These are phyloP conservation scores for Schizotus pectinicornis DNA, from an alignment of 2,888 invertebrate species.

Conservation along the genomic window DNA sequence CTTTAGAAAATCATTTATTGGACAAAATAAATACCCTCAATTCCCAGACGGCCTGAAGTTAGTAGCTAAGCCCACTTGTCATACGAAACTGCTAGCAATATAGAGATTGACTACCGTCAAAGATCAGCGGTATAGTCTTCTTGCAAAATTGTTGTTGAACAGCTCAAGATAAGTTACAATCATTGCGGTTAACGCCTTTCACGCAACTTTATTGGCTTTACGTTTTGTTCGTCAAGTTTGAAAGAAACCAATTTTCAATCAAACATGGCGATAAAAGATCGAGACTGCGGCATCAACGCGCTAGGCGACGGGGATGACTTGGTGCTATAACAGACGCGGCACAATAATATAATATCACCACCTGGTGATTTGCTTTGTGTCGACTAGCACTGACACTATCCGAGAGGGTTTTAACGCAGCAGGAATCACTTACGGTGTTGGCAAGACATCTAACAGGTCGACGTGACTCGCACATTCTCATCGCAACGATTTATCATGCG, in stretches of 20 bases:
- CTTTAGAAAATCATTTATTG: too few species aligned
- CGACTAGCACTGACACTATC: conserved; percentile 46
- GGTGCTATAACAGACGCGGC: conserved; percentile 8
- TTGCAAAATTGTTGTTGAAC: too few species aligned
- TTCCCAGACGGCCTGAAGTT: too few species aligned
- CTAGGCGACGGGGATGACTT: conserved; percentile 17
- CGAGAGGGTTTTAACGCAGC: conserved; percentile 33
- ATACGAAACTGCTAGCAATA: too few species aligned
- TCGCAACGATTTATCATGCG: conserved; percentile 35
- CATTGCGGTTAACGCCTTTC: too few species aligned
- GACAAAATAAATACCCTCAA: too few species aligned
- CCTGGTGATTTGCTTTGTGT: conserved; percentile 49
- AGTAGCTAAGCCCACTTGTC: too few species aligned
- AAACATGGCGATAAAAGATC: background rate
- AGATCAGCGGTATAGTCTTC: too few species aligned
- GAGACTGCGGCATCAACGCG: too few species aligned
- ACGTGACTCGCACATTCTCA: conserved; percentile 42
- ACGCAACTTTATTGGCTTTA: too few species aligned
- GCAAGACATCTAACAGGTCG: conserved; percentile 38
- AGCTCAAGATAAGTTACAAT: too few species aligned
- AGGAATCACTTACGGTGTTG: conserved; percentile 38
- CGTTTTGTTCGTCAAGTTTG: background rate
- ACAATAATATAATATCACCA: conserved; percentile 42
- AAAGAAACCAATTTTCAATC: conserved; percentile 16
- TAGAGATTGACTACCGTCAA: too few species aligned